phyloP scores from a whole-genome alignment of 2,113 vertebrate species.

The Chamaetylas fuelleborni region DNA sequence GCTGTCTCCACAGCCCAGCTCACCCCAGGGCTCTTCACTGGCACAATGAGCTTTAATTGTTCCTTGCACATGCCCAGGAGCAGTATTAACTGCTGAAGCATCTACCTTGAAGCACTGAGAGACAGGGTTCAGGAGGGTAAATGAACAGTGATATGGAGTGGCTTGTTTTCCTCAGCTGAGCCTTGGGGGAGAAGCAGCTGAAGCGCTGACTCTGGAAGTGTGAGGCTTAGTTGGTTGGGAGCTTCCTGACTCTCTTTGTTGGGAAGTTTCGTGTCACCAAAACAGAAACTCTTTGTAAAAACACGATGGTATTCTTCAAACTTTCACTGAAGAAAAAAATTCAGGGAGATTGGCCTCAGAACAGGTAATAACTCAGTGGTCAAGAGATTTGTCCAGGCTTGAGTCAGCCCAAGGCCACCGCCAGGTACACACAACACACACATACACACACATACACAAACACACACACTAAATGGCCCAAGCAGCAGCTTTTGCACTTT shows the following conservation, averaged over 20 bases:
- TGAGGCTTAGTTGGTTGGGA: neutral
- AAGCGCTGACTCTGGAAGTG: neutral
- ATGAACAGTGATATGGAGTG: neutral
- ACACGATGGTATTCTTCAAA: neutral
- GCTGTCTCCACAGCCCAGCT: conserved; percentile 10
- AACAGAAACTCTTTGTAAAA: neutral
- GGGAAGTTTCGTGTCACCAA: neutral
- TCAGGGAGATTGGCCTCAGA: neutral
- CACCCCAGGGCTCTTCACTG: conserved; percentile 29
- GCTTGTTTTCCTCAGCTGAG: neutral
- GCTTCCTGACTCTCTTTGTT: neutral
- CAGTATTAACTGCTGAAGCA: conserved; percentile 23
- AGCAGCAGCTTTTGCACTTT: neutral
- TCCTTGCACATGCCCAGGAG: neutral
- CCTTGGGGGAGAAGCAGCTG: neutral
- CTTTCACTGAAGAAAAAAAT: neutral
- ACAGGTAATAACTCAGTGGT: neutral
- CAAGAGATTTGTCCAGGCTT: neutral
- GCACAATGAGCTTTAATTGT: conserved; percentile 47
- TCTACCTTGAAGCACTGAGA: conserved; percentile 12
- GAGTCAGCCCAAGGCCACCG: neutral
- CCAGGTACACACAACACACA: neutral
- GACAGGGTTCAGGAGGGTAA: conserved; percentile 51
- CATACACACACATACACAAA: too few species aligned
- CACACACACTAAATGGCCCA: neutral